phyloP scores from a whole-genome alignment of 2,888 invertebrate genomes.

The Stictocephala bisonia region DNA sequence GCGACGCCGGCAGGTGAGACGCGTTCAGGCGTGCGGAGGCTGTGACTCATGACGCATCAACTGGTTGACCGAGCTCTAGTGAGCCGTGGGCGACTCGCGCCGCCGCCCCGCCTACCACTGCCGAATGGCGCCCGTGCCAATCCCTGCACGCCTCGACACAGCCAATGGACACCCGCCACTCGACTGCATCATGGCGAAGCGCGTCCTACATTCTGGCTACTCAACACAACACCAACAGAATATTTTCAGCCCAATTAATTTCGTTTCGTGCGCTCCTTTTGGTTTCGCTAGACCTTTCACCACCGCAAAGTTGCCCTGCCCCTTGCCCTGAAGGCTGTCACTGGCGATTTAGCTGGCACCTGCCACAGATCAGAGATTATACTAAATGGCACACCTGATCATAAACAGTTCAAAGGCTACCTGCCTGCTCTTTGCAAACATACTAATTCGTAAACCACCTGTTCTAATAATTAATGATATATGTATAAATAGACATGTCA shows the following conservation, averaged over 20 bases:
- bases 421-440: too few species aligned
- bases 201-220: background rate
- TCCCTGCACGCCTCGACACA: conserved; percentile 27
- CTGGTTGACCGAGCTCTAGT: conserved; percentile 10
- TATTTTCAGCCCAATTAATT: conserved; percentile 33
- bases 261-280: background rate
- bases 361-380: too few species aligned
- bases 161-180: conserved; percentile 28
- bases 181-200: conserved; percentile 30
- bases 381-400: too few species aligned
- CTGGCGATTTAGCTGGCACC: too few species aligned
- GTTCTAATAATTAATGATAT: too few species aligned
- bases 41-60: background rate
- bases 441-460: too few species aligned
- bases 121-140: conserved; percentile 40
- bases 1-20: background rate
- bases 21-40: conserved; percentile 15
- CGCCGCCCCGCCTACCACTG: conserved; percentile 19
- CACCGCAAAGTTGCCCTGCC: too few species aligned
- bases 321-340: too few species aligned
- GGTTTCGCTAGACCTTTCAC: conserved; percentile 23
- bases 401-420: too few species aligned
- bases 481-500: too few species aligned
- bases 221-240: conserved; percentile 12
- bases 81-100: conserved; percentile 32